A percentile compares a stretch with the other conserved stretches of the same genome.
Conservation (phyloP, 2,797 vertebrate genomes). For the Esox lucius region DNA sequence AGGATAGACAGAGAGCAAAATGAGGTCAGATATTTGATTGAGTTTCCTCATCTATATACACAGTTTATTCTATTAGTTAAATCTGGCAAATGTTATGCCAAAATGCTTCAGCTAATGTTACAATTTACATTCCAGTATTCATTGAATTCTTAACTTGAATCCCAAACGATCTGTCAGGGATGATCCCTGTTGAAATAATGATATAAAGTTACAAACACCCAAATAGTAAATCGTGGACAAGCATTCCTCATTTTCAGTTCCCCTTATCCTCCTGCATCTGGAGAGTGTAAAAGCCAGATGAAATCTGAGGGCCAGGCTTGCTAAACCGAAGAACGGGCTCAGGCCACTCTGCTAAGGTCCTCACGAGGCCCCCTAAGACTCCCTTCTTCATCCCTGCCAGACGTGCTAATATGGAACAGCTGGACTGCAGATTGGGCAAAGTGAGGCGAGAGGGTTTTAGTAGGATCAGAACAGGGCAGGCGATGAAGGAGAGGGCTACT, state of each 20-base stretch:
- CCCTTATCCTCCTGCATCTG: conserved; percentile 41
- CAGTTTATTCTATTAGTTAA: conserved; percentile 8
- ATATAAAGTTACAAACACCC: conserved; percentile 42
- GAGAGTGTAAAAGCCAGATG: conserved; percentile 29
- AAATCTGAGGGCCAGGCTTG: conserved; percentile 18
- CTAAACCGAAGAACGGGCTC: conserved; percentile 39
- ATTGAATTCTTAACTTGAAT: conserved; percentile 10
- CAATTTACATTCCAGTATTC: conserved; percentile 27
- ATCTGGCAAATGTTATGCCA: not conserved
- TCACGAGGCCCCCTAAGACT: conserved; percentile 34
- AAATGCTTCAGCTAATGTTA: not conserved
- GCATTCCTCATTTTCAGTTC: conserved; percentile 30
- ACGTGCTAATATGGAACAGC: conserved; percentile 79
- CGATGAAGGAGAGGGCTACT: conserved; percentile 57
- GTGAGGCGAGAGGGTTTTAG: conserved; percentile 56
- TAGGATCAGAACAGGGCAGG: conserved; percentile 62
- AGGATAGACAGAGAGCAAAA: conserved; percentile 58
- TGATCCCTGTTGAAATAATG: conserved; percentile 32
- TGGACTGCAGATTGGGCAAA: conserved; percentile 64
- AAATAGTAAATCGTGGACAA: conserved; percentile 27
- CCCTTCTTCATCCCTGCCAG: conserved; percentile 43
- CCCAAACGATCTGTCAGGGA: conserved; percentile 18
- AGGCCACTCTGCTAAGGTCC: conserved; percentile 54
- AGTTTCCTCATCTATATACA: conserved; percentile 1
- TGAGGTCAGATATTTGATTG: conserved; percentile 19